Conservation (phyloP, 2,797 vertebrate species). For the Florisuga fusca region DNA sequence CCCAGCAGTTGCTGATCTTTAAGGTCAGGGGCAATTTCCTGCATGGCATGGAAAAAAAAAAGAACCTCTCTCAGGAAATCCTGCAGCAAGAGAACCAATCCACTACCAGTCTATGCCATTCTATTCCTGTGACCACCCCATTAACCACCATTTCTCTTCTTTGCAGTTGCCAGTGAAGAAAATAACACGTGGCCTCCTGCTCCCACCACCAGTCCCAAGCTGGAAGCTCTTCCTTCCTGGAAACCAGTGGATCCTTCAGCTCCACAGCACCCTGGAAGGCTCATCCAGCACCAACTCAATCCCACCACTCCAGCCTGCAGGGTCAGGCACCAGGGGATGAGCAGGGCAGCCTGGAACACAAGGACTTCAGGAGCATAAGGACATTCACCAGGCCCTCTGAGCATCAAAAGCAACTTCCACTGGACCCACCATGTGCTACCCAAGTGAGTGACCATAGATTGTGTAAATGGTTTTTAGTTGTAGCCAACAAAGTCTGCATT, state of each 20-base stretch:
- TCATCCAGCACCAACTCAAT: not conserved
- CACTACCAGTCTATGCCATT: fast-evolving
- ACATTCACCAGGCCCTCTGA: not conserved
- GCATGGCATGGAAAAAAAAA: not conserved
- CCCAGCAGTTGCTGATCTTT: not conserved
- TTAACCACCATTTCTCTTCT: not conserved
- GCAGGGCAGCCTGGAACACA: not conserved
- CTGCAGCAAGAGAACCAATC: not conserved
- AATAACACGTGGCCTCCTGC: not conserved
- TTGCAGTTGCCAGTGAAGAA: slow-evolving; percentile 47
- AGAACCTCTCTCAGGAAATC: not conserved
- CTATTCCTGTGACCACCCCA: not conserved
- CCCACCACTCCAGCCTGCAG: not conserved
- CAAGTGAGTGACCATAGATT: slow-evolving; percentile 47
- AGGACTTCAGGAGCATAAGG: not conserved
- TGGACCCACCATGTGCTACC: not conserved
- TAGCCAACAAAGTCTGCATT: not conserved
- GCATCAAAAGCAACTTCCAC: not conserved
- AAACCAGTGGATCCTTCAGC: not conserved
- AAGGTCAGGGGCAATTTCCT: not conserved
- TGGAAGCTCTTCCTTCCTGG: not conserved
- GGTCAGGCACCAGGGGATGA: not conserved
- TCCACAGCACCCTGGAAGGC: not conserved
- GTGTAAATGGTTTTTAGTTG: slow-evolving; percentile 31
- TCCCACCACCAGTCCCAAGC: not conserved